phyloP scores from a whole-genome alignment of 2,797 vertebrate species.

The Melanotaenia trifasciata region DNA sequence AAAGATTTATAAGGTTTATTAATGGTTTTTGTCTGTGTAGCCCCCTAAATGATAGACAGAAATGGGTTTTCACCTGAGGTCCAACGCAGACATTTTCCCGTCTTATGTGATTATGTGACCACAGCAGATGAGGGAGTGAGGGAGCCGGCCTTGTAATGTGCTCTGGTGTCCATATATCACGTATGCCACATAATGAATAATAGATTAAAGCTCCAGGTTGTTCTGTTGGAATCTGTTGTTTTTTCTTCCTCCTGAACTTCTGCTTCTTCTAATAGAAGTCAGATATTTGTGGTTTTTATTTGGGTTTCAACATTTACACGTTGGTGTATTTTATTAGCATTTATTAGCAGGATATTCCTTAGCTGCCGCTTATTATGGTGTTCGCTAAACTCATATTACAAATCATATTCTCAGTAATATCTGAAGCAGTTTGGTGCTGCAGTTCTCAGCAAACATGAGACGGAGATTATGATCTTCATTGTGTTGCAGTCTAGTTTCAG shows the following conservation, averaged over 20 bases:
- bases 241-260: not conserved
- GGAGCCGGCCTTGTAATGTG: slow-evolving; percentile 21
- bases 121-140: slow-evolving; percentile 5
- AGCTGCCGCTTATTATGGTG: not conserved
- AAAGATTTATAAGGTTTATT: slow-evolving; percentile 13
- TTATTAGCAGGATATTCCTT: not conserved
- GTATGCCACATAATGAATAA: slow-evolving; percentile 46
- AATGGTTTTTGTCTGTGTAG: not conserved
- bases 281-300: not conserved
- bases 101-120: slow-evolving; percentile 27
- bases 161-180: slow-evolving; percentile 33
- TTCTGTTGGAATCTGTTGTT: slow-evolving; percentile 10
- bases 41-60: slow-evolving; percentile 13
- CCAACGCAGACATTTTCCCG: slow-evolving; percentile 16
- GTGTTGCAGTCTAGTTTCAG: not conserved
- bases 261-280: slow-evolving; percentile 7
- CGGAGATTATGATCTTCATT: not conserved
- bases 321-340: not conserved
- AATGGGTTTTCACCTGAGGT: slow-evolving; percentile 21
- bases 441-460: not conserved
- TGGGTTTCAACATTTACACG: slow-evolving; percentile 2
- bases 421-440: not conserved
- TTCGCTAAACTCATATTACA: not conserved
- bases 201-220: slow-evolving; percentile 33
- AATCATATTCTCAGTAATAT: not conserved